Base-by-base conservation (phyloP, 2,797 vertebrate genomes). In the Discoglossus pictus region DNA sequence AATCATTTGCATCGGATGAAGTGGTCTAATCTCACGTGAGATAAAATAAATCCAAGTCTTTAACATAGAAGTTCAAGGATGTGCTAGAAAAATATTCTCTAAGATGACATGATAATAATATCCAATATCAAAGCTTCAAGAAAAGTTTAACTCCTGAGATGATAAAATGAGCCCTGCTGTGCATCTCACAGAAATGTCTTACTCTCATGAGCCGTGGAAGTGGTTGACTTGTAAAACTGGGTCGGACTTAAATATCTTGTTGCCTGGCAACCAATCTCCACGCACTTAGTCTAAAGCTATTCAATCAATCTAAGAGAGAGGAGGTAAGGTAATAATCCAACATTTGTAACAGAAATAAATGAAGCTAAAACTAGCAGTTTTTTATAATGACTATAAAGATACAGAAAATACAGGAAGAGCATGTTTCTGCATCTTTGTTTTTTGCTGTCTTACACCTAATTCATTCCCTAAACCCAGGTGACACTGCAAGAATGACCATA, bases 161-260 rank as follows among this genome's bases (percentile, higher is more conserved):
- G 17, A 60, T 46, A 35, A 46, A 47, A 18, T 21, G 58, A n/a
- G 17, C 11, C 24, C 18, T 60, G 52, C 48, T 34, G 24, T 38
- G 39, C 12, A 40, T 40, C 21, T 59, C 4, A 20, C 4, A 54
- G 43, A 44, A 12, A 23, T 59, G 24, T 59, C 44, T 50, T 20
- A 21, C 12, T 16, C 36, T 58, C 43, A 54, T 51, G 42, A 50
- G 36, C 42, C 55, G 50, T 40, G 18, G 36, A 47, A 48, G 16
- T 56, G 60, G 50, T 24, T 62, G 34, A 50, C 46, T 50, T 63
- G 21, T 56, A 65, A 65, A 58, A 67, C 42, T 58, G 54, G 64
- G 64, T 67, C 46, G 46, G 65, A 34, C 54, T 66, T 50, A 67
- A 59, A 67, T 59, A 47, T 47, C 46, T 67, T 67, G 65, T 67